A percentile compares a stretch with the other conserved stretches of the same genome.
phyloP scores from a whole-genome alignment of 2,113 vertebrate genomes.

The Varanus komodoensis region DNA sequence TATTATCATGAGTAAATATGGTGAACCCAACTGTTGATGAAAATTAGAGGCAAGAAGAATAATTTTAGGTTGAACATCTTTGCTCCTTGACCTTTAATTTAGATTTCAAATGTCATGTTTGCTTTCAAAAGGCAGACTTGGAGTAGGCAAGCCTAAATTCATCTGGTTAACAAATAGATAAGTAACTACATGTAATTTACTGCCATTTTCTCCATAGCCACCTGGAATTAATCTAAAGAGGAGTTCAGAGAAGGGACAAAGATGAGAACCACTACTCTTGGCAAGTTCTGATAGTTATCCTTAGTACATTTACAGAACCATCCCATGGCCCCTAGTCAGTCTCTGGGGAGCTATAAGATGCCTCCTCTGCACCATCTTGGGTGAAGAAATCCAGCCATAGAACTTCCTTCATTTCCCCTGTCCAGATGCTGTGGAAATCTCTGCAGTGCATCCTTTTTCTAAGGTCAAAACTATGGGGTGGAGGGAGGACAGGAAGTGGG shows the following conservation, averaged over 20 bases:
- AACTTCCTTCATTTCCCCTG: too few relatives aligned
- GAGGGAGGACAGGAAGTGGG: too few relatives aligned
- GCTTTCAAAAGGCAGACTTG: rapidly evolving
- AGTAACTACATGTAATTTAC: not conserved
- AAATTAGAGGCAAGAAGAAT: not conserved
- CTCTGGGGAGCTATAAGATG: too few relatives aligned
- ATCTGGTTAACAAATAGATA: not conserved
- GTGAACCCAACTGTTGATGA: not conserved
- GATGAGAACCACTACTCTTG: not conserved
- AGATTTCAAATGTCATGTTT: not conserved
- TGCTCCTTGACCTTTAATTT: not conserved
- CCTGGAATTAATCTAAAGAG: not conserved
- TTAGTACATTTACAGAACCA: not conserved
- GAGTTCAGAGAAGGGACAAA: not conserved
- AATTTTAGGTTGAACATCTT: slow-evolving; percentile 3
- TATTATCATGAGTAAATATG: slow-evolving; percentile 17
- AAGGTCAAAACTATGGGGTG: too few relatives aligned
- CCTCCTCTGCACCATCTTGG: too few relatives aligned
- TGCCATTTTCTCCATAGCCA: not conserved
- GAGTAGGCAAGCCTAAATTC: rapidly evolving
- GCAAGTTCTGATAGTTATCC: not conserved
- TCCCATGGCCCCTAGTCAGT: too few relatives aligned
- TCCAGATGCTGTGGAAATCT: too few relatives aligned
- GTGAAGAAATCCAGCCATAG: too few relatives aligned
- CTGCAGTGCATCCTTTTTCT: too few relatives aligned